Percentiles rank a stretch among this genome's conserved stretches.
Conservation (phyloP, 2,797 vertebrate species). For the Tympanoctomys barrerae region DNA sequence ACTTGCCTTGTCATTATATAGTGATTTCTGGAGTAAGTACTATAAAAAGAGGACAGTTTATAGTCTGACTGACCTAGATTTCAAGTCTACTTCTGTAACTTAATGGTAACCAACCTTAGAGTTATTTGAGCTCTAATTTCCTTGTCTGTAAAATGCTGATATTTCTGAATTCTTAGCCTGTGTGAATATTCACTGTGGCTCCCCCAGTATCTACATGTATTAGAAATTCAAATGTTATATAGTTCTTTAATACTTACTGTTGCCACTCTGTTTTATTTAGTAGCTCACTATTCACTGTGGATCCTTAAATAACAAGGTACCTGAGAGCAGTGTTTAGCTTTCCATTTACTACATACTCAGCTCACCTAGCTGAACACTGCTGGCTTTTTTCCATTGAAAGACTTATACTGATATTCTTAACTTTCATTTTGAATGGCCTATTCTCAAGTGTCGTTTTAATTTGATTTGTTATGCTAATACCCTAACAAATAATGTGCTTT, state of each 20-base stretch:
- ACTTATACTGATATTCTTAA: conserved; percentile 63
- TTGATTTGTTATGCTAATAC: conserved; percentile 84
- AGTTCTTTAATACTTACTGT: conserved; percentile 51
- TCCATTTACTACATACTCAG: neutral
- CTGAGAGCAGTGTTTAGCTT: conserved; percentile 38
- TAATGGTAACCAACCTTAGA: neutral
- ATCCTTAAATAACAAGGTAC: conserved; percentile 45
- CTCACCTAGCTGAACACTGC: neutral
- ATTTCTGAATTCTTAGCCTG: neutral
- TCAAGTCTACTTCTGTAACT: neutral
- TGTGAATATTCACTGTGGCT: conserved; percentile 37
- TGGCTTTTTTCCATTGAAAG: conserved; percentile 38
- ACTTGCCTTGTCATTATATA: neutral
- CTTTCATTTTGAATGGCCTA: conserved; percentile 72
- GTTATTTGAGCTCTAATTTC: conserved; percentile 7
- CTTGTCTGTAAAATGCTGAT: conserved; percentile 34
- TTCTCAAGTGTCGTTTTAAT: conserved; percentile 68
- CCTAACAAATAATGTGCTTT: conserved; percentile 78
- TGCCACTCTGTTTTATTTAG: conserved; percentile 43
- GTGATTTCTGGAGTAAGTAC: conserved; percentile 13
- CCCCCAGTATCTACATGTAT: neutral
- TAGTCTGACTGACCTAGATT: neutral
- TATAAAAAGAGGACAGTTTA: neutral
- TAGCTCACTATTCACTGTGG: conserved; percentile 55
- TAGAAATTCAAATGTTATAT: neutral